Conservation (phyloP, 2,888 invertebrate genomes). For the Girardia tigrina region DNA sequence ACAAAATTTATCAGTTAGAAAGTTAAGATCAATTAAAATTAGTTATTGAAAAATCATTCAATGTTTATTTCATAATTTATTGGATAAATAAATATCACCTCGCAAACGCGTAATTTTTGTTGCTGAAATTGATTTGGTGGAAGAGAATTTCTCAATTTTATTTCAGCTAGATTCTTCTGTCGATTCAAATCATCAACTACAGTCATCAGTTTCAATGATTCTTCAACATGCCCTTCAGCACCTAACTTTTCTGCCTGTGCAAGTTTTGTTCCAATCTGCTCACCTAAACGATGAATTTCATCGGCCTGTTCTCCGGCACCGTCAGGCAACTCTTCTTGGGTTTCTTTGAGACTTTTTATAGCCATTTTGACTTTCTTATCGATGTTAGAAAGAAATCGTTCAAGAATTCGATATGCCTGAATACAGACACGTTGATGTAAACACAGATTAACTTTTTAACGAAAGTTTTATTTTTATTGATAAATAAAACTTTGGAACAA, state of each 20-base stretch:
- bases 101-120: slow-evolving; percentile 88
- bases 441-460: too few relatives aligned
- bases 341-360: slow-evolving; percentile 69
- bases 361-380: not conserved
- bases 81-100: too few relatives aligned
- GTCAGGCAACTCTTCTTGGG: slow-evolving; percentile 86
- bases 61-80: too few relatives aligned
- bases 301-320: slow-evolving; percentile 73
- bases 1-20: too few relatives aligned
- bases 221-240: slow-evolving; percentile 87
- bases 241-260: slow-evolving; percentile 85
- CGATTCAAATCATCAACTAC: slow-evolving; percentile 87
- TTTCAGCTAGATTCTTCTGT: slow-evolving; percentile 80
- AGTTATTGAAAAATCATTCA: too few relatives aligned
- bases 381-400: not conserved
- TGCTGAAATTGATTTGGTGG: slow-evolving; percentile 94
- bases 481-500: too few relatives aligned
- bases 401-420: not conserved
- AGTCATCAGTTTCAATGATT: slow-evolving; percentile 87
- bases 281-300: slow-evolving; percentile 72
- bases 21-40: too few relatives aligned
- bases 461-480: too few relatives aligned
- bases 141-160: slow-evolving; percentile 90
- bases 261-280: slow-evolving; percentile 87
- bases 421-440: too few relatives aligned